Evolutionary conservation across 2,888 invertebrate species (phyloP).

Genomic region (Chrysolina americana): DNA sequence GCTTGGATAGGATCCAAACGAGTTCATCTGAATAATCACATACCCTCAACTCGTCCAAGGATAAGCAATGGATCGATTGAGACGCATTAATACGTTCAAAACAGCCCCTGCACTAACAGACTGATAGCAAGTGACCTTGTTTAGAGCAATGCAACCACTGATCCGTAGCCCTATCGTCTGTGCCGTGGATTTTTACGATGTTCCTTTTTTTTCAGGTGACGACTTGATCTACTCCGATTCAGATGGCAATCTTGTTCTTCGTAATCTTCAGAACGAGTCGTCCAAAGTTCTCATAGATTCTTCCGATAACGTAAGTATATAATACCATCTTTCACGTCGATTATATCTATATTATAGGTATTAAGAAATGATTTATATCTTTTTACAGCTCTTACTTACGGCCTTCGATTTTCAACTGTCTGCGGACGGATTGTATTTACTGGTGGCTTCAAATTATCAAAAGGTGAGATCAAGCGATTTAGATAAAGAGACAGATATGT

Average conservation of each 20-base stretch:
- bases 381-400: constrained; percentile 64
- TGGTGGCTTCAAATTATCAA: constrained; percentile 76
- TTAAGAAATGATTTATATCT: constrained; percentile 26
- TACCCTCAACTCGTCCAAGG: no score
- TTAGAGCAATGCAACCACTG: no score
- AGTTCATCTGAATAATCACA: no score
- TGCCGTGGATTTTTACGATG: neutral
- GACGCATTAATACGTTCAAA: no score
- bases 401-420: constrained; percentile 76
- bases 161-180: no score
- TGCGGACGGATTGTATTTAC: constrained; percentile 76
- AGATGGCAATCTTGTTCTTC: constrained; percentile 74
- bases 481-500: neutral
- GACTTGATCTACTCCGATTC: constrained; percentile 77
- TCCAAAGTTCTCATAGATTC: constrained; percentile 53
- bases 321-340: constrained; percentile 49
- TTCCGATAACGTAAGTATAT: constrained; percentile 56
- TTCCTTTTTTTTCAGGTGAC: constrained; percentile 72
- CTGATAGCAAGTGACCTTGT: no score
- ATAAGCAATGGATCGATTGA: no score
- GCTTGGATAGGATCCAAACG: no score
- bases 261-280: constrained; percentile 67
- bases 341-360: constrained; percentile 18
- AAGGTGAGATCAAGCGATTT: constrained; percentile 70
- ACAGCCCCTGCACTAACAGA: no score